Percentiles rank a stretch among this genome's conserved stretches.
Evolutionary conservation across 2,797 vertebrate genomes (phyloP).

Genomic region (Silurus aristotelis): DNA sequence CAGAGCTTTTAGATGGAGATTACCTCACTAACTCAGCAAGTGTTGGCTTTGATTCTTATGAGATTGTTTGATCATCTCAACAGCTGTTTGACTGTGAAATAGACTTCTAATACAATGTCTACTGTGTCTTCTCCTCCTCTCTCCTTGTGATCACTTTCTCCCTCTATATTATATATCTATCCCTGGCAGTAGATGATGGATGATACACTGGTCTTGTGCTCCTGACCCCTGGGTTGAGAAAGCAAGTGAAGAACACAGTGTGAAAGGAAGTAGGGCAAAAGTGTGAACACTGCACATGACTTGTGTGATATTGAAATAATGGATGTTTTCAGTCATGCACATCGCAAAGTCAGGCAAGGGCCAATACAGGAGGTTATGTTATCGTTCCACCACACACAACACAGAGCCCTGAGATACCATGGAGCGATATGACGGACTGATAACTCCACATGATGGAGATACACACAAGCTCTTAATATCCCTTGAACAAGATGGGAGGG

Average conservation of each 20-base stretch:
- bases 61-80: constrained; percentile 62
- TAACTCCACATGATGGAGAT: constrained; percentile 64
- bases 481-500: constrained; percentile 56
- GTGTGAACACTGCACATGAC: constrained; percentile 62
- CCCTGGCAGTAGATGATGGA: constrained; percentile 22
- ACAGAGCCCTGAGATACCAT: constrained; percentile 36
- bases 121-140: not conserved
- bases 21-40: constrained; percentile 47
- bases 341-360: constrained; percentile 63
- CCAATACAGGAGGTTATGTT: constrained; percentile 56
- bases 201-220: not conserved
- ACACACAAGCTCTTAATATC: constrained; percentile 63
- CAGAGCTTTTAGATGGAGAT: constrained; percentile 4
- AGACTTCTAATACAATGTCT: constrained; percentile 7
- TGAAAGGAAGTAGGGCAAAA: constrained; percentile 1
- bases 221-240: constrained; percentile 23
- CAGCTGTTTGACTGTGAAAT: constrained; percentile 1
- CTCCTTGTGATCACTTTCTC: constrained; percentile 18
- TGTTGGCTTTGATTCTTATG: constrained; percentile 70
- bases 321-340: constrained; percentile 70
- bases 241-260: constrained; percentile 54
- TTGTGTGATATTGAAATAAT: constrained; percentile 63
- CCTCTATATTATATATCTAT: constrained; percentile 38
- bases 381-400: constrained; percentile 51
- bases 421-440: constrained; percentile 15